Evolutionary conservation across 2,888 invertebrate genomes (phyloP).

Genomic region (Urechis unicinctus): DNA sequence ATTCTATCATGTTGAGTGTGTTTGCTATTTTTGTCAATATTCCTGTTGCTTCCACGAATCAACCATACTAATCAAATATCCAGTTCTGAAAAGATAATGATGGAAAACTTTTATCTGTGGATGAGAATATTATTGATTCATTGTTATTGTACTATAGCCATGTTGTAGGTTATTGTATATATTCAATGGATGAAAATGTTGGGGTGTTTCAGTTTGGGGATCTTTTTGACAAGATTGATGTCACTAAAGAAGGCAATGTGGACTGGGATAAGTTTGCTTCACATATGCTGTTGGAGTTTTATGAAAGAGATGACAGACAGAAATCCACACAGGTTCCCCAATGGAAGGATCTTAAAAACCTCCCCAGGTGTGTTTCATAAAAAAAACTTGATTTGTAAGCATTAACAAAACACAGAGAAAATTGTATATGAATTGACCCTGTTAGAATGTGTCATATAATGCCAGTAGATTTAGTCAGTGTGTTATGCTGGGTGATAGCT

Average conservation of each 20-base stretch:
- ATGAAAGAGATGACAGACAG: slow-evolving; percentile 48
- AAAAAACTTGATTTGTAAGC: not conserved
- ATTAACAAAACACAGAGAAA: not conserved
- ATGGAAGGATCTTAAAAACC: slow-evolving; percentile 46
- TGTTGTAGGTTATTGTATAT: slow-evolving; percentile 38
- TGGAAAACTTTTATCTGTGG: too few species aligned
- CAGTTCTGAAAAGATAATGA: too few species aligned
- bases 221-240: slow-evolving; percentile 49
- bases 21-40: too few species aligned
- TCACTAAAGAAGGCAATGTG: slow-evolving; percentile 44
- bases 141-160: too few species aligned
- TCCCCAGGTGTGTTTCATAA: slow-evolving; percentile 44
- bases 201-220: slow-evolving; percentile 41
- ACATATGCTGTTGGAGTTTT: slow-evolving; percentile 49
- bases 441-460: too few species aligned
- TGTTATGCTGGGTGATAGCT: too few species aligned
- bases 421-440: too few species aligned
- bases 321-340: slow-evolving; percentile 49
- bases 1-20: too few species aligned
- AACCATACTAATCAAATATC: too few species aligned
- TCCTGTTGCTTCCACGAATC: too few species aligned
- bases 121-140: too few species aligned
- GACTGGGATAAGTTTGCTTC: slow-evolving; percentile 51
- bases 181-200: slow-evolving; percentile 44
- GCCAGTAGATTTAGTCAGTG: too few species aligned